Evolutionary conservation across 2,888 invertebrate species (phyloP).

Genomic region (Abscondita cerata): DNA sequence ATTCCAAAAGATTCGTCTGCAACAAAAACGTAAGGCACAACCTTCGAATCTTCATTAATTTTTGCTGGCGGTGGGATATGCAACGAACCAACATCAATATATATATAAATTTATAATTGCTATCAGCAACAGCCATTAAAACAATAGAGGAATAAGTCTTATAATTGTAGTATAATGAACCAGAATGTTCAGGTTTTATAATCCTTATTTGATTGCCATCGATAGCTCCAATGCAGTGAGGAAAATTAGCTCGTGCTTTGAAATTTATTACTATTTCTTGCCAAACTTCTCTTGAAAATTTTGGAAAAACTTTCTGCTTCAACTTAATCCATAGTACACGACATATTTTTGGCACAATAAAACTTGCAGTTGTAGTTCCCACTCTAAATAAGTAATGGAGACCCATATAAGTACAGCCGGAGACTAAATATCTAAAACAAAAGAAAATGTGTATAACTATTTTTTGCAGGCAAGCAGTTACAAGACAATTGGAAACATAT

Average conservation of each 20-base stretch:
- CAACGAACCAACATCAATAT: conserved; percentile 1
- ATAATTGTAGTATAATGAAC: no score
- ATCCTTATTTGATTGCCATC: no score
- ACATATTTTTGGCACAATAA: neutral
- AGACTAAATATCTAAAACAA: neutral
- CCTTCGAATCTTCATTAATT: neutral
- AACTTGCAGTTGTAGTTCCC: neutral
- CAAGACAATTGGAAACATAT: neutral
- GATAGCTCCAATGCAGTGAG: no score
- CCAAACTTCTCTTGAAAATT: no score
- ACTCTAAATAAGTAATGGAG: neutral
- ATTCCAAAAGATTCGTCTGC: conserved; percentile 28
- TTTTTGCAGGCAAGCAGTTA: neutral
- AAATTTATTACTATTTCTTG: no score
- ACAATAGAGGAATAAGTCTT: neutral
- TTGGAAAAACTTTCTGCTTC: no score
- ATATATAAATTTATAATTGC: neutral
- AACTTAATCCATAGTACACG: neutral
- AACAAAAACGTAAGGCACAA: conserved; percentile 18
- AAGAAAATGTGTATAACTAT: neutral
- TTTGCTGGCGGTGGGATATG: conserved; percentile 17
- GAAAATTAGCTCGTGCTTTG: no score
- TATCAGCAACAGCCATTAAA: neutral
- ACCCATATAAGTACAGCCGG: neutral
- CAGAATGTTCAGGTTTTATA: no score